phyloP scores from a whole-genome alignment of 2,797 vertebrate genomes.

The Hapalemur alaotrensis region DNA sequence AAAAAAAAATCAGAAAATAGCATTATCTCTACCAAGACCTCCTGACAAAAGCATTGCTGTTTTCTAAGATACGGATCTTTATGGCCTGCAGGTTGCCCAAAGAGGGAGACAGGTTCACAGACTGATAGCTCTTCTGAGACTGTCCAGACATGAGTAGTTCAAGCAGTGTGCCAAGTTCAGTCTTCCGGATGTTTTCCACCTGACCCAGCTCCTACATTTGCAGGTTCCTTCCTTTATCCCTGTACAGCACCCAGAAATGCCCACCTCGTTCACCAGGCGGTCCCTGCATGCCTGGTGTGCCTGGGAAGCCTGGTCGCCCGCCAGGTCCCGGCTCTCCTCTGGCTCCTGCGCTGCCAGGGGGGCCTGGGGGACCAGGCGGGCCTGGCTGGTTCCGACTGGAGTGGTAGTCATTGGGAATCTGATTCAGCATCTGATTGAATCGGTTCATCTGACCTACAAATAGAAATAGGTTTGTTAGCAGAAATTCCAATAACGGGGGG shows the following conservation, averaged over 20 bases:
- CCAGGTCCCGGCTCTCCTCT: constrained; percentile 92
- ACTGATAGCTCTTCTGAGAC: not conserved
- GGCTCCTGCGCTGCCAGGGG: constrained; percentile 88
- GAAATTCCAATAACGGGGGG: not conserved
- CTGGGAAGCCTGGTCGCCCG: constrained; percentile 94
- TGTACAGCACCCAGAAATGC: not conserved
- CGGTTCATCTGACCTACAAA: constrained; percentile 94
- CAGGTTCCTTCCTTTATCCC: not conserved
- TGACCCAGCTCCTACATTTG: not conserved
- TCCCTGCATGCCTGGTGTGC: constrained; percentile 91
- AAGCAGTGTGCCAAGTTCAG: not conserved
- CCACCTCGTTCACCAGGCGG: constrained; percentile 94
- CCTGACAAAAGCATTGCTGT: not conserved
- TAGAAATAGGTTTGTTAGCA: constrained; percentile 42
- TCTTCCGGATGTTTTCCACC: not conserved
- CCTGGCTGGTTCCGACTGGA: constrained; percentile 92
- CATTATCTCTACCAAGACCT: constrained; percentile 54
- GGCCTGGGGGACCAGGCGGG: constrained; percentile 91
- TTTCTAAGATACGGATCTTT: not conserved
- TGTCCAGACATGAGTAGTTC: not conserved
- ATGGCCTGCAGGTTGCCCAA: not conserved
- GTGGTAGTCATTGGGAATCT: constrained; percentile 94
- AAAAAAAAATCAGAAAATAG: constrained; percentile 45
- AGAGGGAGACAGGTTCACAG: not conserved
- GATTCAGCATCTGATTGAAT: constrained; percentile 95